Evolutionary conservation across 2,113 vertebrate genomes (phyloP).

Genomic region (Sciurus niger): DNA sequence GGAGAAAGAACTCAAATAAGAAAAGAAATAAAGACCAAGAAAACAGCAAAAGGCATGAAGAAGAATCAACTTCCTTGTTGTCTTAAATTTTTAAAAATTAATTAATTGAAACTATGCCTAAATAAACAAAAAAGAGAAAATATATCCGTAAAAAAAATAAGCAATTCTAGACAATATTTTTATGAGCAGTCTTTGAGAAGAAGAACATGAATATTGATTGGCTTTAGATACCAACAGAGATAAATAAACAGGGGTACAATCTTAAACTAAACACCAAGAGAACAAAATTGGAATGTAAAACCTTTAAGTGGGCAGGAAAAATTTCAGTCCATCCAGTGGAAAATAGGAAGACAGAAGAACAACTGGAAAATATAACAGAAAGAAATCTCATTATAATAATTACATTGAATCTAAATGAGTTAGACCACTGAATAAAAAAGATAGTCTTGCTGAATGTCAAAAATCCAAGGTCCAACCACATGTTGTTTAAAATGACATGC

Average conservation of each 20-base stretch:
- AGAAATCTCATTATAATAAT: not conserved
- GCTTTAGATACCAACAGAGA: constrained; percentile 3
- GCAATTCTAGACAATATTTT: constrained; percentile 19
- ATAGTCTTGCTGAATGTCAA: not conserved
- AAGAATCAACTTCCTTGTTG: not conserved
- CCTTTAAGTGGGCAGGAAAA: not conserved
- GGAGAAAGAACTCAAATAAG: constrained; percentile 10
- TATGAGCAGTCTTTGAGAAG: not conserved
- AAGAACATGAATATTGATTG: constrained; percentile 15
- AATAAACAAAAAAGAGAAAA: not conserved
- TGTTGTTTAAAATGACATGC: not conserved
- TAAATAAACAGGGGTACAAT: not conserved
- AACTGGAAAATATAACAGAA: not conserved
- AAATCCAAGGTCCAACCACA: not conserved
- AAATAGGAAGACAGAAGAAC: not conserved
- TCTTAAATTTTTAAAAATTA: not conserved
- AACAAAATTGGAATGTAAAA: constrained; percentile 44
- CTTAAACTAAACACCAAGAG: not conserved
- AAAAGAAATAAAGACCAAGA: not conserved
- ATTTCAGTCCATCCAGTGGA: not conserved
- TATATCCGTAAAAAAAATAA: not conserved
- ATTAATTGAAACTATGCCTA: not conserved
- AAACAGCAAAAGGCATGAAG: not conserved
- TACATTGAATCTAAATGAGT: constrained; percentile 25
- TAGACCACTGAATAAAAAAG: not conserved